Base-by-base conservation (phyloP, 2,797 vertebrate species). In the Bradypodion ventrale region DNA sequence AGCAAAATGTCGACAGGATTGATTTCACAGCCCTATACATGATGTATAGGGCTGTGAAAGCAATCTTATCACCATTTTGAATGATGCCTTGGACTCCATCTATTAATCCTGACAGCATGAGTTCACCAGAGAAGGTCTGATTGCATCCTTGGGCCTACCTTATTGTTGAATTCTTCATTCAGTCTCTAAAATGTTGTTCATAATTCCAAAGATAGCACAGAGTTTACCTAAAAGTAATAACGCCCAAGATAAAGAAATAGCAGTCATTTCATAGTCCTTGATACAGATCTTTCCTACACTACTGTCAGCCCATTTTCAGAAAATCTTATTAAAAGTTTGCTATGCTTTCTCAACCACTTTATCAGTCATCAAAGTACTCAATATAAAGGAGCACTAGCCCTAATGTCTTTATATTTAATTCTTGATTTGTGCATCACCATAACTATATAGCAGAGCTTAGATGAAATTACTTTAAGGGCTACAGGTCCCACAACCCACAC, bases 251-350 rank as follows among this genome's bases (percentile, higher is more conserved):
- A 78, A 42, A 65, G 37, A 76, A 63, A 75, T 74, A 88, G 75
- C 63, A 13, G 56, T 6, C 65, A n/a, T 62, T 19, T 44, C 12
- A 62, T 80, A 42, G 6, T 15, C 79, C 27, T 16, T 88, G 80
- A n/a, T 2, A 13, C 1, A 29, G 46, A 65, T 75, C 3, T 15
- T 63, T 7, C 8, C 84, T 35, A 32, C 2, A 42, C 35, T 52
- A 79, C 46, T 62, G 5, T 25, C 1, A 21, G 70, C 23, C 27
- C 25, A n/a, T 44, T 59, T 63, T 65, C 8, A 46, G 40, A 46
- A 86, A 87, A 70, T 35, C 86, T 29, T 85, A 92, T 74, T 87
- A 79, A 85, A 70, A 42, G 62, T 78, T 88, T 68, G 46, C 27
- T 7, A n/a, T 46, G 13, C 49, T 59, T 78, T 3, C 15, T 66